A percentile compares a stretch with the other conserved stretches of the same genome.
These are phyloP conservation scores for Ficedula albicollis DNA, from an alignment of 2,797 vertebrate species.

Conservation along the genomic window DNA sequence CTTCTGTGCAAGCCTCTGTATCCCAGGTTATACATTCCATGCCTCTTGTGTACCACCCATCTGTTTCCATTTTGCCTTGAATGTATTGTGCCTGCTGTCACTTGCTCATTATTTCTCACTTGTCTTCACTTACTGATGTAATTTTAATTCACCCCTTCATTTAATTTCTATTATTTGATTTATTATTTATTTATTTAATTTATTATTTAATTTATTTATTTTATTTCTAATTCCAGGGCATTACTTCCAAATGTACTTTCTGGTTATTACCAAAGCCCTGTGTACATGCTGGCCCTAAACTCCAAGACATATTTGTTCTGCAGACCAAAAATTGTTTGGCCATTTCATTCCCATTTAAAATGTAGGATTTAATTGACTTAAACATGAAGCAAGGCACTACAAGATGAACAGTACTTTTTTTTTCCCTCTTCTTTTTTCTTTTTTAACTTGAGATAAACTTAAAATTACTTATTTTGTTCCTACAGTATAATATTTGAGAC, in stretches of 20 bases:
- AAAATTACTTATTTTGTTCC: not conserved
- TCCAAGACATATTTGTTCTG: not conserved
- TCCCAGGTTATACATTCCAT: too few species aligned
- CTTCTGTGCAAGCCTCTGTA: not conserved
- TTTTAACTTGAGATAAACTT: not conserved
- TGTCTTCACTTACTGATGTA: not conserved
- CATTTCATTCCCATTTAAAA: not conserved
- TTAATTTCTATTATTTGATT: not conserved
- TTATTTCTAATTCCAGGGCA: not conserved
- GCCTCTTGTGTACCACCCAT: not conserved
- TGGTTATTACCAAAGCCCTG: not conserved
- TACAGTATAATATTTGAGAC: not conserved
- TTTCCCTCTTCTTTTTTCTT: accelerated
- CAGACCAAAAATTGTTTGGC: not conserved
- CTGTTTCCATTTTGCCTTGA: not conserved
- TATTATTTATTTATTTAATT: too few species aligned
- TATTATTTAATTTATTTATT: too few species aligned
- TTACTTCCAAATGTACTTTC: not conserved
- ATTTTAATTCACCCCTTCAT: not conserved
- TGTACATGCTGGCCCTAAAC: not conserved
- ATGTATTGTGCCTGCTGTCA: not conserved
- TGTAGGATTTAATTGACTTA: not conserved
- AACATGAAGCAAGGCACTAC: not conserved
- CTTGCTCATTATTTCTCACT: not conserved
- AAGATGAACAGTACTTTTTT: not conserved